phyloP scores from a whole-genome alignment of 2,888 invertebrate genomes.

The Cordilura impudica region DNA sequence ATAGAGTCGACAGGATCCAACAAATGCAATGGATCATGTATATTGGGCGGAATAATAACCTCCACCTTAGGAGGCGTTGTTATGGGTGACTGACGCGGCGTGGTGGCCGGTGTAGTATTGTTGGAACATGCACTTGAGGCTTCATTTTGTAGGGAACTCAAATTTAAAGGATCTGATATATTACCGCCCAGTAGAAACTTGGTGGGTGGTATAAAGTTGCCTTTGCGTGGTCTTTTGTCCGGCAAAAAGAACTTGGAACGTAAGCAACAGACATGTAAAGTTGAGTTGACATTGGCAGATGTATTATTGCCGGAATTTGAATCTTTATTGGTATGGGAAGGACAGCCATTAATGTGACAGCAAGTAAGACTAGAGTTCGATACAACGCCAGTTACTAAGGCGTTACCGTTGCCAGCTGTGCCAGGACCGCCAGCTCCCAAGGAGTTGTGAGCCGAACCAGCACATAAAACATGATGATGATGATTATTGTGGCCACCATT shows the following conservation, averaged over 20 bases:
- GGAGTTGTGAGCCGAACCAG: conserved; percentile 67
- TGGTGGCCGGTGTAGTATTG: conserved; percentile 89
- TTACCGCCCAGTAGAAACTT: conserved; percentile 95
- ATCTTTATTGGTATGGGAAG: conserved; percentile 62
- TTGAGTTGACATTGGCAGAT: conserved; percentile 43
- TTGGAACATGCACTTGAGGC: conserved; percentile 82
- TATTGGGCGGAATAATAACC: conserved; percentile 94
- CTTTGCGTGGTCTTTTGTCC: conserved; percentile 86
- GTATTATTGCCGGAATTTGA: conserved; percentile 47
- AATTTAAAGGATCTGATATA: conserved; percentile 95
- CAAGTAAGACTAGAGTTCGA: conserved; percentile 67
- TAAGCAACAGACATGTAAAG: conserved; percentile 73
- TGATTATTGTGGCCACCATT: conserved; percentile 64
- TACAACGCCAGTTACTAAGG: conserved; percentile 62
- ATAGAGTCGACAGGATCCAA: conserved; percentile 88
- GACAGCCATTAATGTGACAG: conserved; percentile 69
- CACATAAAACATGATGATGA: conserved; percentile 73
- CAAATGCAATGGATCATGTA: conserved; percentile 93
- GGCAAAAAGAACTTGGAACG: conserved; percentile 86
- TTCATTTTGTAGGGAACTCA: conserved; percentile 93
- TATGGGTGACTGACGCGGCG: conserved; percentile 85
- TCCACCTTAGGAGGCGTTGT: conserved; percentile 85
- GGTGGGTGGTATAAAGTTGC: conserved; percentile 90
- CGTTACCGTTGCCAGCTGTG: conserved; percentile 64
- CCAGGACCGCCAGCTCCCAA: conserved; percentile 63